Percentiles rank a stretch among this genome's conserved stretches.
Evolutionary conservation across 2,888 invertebrate genomes (phyloP).

Genomic region (Sarcophaga rosellei): DNA sequence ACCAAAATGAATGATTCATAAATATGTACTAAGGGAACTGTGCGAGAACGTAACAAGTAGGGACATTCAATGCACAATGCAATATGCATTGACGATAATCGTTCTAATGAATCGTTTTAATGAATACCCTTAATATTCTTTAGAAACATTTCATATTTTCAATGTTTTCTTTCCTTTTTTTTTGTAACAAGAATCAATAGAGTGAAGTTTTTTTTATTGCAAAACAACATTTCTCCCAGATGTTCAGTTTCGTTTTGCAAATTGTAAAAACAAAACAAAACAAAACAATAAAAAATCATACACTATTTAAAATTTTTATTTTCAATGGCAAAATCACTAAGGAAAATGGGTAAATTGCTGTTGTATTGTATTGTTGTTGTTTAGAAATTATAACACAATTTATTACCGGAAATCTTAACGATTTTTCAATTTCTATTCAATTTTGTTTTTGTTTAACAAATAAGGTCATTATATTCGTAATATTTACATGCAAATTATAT

Average conservation of each 20-base stretch:
- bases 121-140: slow-evolving; percentile 30
- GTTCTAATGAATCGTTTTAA: too few relatives aligned
- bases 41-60: not conserved
- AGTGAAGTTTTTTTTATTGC: slow-evolving; percentile 2
- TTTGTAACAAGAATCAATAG: slow-evolving; percentile 55
- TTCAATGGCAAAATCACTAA: slow-evolving; percentile 47
- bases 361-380: slow-evolving; percentile 12
- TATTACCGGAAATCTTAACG: slow-evolving; percentile 53
- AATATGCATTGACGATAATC: not conserved
- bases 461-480: too few relatives aligned
- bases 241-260: slow-evolving; percentile 62
- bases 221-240: slow-evolving; percentile 53
- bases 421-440: not conserved
- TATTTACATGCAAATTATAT: too few relatives aligned
- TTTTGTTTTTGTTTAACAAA: not conserved
- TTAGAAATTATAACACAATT: slow-evolving; percentile 45
- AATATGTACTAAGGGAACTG: not conserved
- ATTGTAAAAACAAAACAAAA: slow-evolving; percentile 20
- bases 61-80: not conserved
- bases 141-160: slow-evolving; percentile 8
- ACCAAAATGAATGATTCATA: not conserved
- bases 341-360: slow-evolving; percentile 50
- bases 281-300: not conserved
- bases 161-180: slow-evolving; percentile 9
- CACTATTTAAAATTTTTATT: slow-evolving; percentile 18